These are phyloP conservation scores for Tetragnatha montana DNA, from an alignment of 2,888 invertebrate genomes.

Conservation along the genomic window DNA sequence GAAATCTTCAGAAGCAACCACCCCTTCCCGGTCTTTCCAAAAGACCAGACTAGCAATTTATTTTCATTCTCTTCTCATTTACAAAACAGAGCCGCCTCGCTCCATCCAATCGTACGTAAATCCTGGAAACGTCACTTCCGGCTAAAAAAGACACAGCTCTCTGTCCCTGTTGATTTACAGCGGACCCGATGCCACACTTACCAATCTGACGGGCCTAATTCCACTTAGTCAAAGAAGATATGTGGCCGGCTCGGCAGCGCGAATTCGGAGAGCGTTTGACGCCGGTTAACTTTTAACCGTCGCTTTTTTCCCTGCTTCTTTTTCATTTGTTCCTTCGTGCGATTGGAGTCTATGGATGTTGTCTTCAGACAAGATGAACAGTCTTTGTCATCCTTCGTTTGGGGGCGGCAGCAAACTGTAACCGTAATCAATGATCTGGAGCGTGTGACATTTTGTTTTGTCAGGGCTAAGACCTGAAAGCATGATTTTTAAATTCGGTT, in stretches of 20 bases:
- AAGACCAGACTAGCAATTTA: slow-evolving; percentile 6
- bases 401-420: slow-evolving; percentile 17
- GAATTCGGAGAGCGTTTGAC: slow-evolving; percentile 17
- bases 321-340: neutral
- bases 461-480: slow-evolving; percentile 2
- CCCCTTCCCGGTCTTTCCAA: too few species aligned
- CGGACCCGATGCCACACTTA: slow-evolving; percentile 21
- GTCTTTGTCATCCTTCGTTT: slow-evolving; percentile 44
- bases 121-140: slow-evolving; percentile 19
- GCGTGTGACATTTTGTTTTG: slow-evolving; percentile 40
- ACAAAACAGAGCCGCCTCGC: neutral
- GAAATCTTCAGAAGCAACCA: too few species aligned
- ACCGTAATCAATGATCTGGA: slow-evolving; percentile 45
- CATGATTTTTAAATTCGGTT: slow-evolving; percentile 26
- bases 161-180: slow-evolving; percentile 48
- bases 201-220: slow-evolving; percentile 56
- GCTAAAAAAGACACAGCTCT: slow-evolving; percentile 35
- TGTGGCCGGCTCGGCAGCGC: slow-evolving; percentile 16
- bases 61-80: slow-evolving; percentile 10
- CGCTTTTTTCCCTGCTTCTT: neutral
- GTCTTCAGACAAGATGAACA: slow-evolving; percentile 33
- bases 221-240: slow-evolving; percentile 66
- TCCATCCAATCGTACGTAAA: slow-evolving; percentile 4
- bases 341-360: slow-evolving; percentile 31
- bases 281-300: slow-evolving; percentile 56